Base-by-base conservation (phyloP, 2,113 vertebrate genomes). In the Rafetus swinhoei region DNA sequence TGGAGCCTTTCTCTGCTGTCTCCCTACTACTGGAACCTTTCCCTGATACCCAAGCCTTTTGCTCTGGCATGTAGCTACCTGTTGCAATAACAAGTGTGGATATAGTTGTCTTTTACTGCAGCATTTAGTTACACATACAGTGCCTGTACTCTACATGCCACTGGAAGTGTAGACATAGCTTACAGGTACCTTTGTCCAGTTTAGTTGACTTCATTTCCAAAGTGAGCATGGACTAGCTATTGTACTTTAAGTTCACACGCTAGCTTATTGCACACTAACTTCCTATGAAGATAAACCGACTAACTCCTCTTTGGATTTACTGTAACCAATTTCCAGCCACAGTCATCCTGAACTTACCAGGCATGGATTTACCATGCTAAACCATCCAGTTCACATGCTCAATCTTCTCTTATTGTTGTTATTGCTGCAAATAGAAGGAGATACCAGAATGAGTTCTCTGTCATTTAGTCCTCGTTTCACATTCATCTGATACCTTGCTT, bases 401-500 rank as follows among this genome's bases (percentile, higher is more conserved):
- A 60, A 22, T 69, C 65, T n/a, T 69, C 65, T 35, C 32, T n/a
- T 88, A 88, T 93, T 79, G 12, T 81, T 88, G 87, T 76, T 18
- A 1, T 79, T 89, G 88, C 89, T 83, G 87, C 62, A 83, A 92
- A 95, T 83, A 93, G 89, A 81, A 91, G 10, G 35, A 90, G 13
- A 79, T 92, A 55, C 53, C 85, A 29, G 91, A 91, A 62, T 55
- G 81, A 81, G 83, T 84, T 89, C 84, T 94, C 92, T 86, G 60
- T 27, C 32, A 94, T 93, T 92, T 62, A 91, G 52, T 56, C 69
- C 52, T 82, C 55, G 86, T 95, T 96, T 93, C 82, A 91, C 72
- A 91, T 92, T 93, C 86, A 82, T 59, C 77, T 88, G 80, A 77
- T 81, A 62, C 32, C 9, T 35, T 29, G 54, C 86, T 69, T 76